Base-by-base conservation (phyloP, 2,113 vertebrate genomes). In the Capra hircus region DNA sequence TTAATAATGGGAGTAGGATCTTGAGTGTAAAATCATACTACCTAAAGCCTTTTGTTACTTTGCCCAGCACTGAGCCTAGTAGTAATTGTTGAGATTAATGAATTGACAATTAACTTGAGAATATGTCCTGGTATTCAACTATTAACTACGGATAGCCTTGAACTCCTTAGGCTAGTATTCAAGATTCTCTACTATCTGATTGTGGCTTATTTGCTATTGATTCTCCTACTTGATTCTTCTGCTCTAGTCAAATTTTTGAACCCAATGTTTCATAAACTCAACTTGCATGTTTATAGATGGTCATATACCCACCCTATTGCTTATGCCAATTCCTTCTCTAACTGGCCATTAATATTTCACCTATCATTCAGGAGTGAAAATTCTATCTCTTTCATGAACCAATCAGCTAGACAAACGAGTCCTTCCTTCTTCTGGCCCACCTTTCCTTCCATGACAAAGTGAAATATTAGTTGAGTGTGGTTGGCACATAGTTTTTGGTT, bases 281-380 rank as follows among this genome's bases (percentile, higher is more conserved):
- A 27, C 27, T 43, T 95, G 48, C 13, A 43, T 33, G 4, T 55
- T 60, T 48, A 74, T 43, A 89, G 36, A 52, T 48, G 27, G 28
- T 80, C 57, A 81, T n/a, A 53, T 17, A 50, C 7, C n/a, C 14
- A 88, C 11, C n/a, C 16, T 81, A 21, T 33, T 82, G 16, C 52
- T 52, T 74, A 59, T 81, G 19, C 8, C 28, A 59, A 5, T 80
- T 82, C 5, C 25, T 94, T 89, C n/a, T 96, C 19, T 3, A 81
- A 52, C 3, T 71, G 57, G 40, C 11, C 13, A 40, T 57, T 83
- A 55, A 91, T 13, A 80, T 92, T 95, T 95, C 30, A 67, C 16
- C 40, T 88, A 14, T 57, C 8, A 14, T 95, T 96, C 62, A 94
- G 53, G n/a, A 95, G 3, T 91, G n/a, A 92, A 90, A 95, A 92